Conservation (phyloP, 92 coral and sea anemone genomes). For the Ricordea florida region DNA sequence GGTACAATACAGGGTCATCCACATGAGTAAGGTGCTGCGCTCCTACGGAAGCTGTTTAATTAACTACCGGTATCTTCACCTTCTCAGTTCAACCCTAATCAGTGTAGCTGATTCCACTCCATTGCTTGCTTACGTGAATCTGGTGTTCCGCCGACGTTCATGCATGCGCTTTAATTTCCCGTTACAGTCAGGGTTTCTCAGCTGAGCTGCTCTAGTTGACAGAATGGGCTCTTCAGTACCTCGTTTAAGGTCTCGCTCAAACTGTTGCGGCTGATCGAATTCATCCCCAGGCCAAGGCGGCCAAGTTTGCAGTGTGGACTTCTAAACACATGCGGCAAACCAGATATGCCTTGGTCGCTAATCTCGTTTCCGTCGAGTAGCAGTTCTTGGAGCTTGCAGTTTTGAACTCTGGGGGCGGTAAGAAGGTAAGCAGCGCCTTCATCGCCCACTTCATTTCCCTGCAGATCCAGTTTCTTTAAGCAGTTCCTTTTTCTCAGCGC, state of each 20-base stretch:
- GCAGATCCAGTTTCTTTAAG: background rate
- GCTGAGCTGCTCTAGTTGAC: slow-evolving; percentile 2
- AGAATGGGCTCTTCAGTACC: slow-evolving; percentile 33
- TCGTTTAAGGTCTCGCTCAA: slow-evolving; percentile 2
- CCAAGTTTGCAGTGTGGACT: slow-evolving; percentile 47
- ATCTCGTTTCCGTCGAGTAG: slow-evolving; percentile 10
- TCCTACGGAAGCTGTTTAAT: no score
- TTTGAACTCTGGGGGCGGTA: slow-evolving; percentile 24
- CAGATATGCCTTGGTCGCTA: slow-evolving; percentile 14
- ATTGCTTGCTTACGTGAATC: no score
- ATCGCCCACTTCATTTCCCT: slow-evolving; percentile 17
- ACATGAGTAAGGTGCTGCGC: no score
- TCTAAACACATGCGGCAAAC: slow-evolving; percentile 20
- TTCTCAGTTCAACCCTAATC: no score
- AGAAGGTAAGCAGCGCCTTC: slow-evolving; percentile 22
- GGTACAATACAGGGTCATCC: no score
- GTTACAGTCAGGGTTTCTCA: no score
- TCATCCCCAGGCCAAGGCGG: slow-evolving; percentile 5
- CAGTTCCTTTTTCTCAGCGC: slow-evolving; percentile 31
- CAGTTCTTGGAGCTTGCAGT: slow-evolving; percentile 16
- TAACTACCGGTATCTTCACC: no score
- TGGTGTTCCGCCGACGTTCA: no score
- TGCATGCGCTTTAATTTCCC: background rate
- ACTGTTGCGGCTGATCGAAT: slow-evolving; percentile 22
- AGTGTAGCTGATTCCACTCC: no score